These are phyloP conservation scores for Epicauta chinensis DNA, from an alignment of 1,140 invertebrate species.

Conservation along the genomic window DNA sequence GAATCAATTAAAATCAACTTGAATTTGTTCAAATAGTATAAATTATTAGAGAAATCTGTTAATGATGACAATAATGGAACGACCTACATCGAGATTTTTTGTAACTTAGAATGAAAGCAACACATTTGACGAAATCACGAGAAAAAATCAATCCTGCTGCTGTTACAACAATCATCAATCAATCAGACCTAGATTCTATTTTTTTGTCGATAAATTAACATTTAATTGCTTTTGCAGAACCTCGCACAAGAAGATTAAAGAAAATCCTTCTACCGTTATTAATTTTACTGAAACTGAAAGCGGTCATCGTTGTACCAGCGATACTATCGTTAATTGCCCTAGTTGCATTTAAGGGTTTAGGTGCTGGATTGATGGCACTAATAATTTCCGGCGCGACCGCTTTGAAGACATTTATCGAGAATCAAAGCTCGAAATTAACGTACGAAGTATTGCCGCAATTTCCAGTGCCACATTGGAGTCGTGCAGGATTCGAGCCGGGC, in stretches of 20 bases:
- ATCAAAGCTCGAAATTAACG: slow-evolving; percentile 41
- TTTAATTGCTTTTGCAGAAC: slow-evolving; percentile 43
- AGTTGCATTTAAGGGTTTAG: slow-evolving; percentile 58
- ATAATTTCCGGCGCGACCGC: slow-evolving; percentile 51
- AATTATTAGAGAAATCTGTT: too few relatives aligned
- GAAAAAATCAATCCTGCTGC: too few relatives aligned
- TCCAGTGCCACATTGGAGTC: slow-evolving; percentile 48
- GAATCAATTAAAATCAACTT: too few relatives aligned
- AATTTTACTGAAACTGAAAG: slow-evolving; percentile 56
- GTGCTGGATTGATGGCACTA: slow-evolving; percentile 55
- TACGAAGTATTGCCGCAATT: slow-evolving; percentile 47
- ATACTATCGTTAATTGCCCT: slow-evolving; percentile 54
- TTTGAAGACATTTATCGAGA: slow-evolving; percentile 46
- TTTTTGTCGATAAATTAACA: neutral
- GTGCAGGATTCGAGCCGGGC: slow-evolving; percentile 34
- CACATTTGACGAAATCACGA: neutral
- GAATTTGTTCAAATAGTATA: too few relatives aligned
- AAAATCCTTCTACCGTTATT: slow-evolving; percentile 56
- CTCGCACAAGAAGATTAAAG: slow-evolving; percentile 54
- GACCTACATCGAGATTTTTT: too few relatives aligned
- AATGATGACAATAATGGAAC: too few relatives aligned
- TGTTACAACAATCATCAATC: too few relatives aligned
- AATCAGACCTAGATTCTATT: neutral
- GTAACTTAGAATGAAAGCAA: neutral
- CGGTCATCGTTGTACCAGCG: slow-evolving; percentile 55